phyloP scores from a whole-genome alignment of 1,140 invertebrate genomes.

The Trissolcus basalis region DNA sequence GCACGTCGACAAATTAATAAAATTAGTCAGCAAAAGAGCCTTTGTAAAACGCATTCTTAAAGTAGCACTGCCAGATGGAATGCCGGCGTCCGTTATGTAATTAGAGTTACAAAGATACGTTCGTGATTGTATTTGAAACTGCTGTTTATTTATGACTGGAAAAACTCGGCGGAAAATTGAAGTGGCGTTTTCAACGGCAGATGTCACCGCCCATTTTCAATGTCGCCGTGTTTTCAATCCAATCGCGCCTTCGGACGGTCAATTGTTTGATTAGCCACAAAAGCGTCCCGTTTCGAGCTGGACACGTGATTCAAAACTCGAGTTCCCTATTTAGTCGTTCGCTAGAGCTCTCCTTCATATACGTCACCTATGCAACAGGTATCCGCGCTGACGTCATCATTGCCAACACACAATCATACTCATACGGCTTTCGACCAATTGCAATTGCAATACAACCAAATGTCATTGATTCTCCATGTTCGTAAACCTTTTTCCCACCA shows the following conservation, averaged over 20 bases:
- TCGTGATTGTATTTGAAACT: conserved; percentile 22
- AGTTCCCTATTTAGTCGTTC: conserved; percentile 35
- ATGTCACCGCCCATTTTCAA: conserved; percentile 22
- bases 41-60: conserved; percentile 19
- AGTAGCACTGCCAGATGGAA: conserved; percentile 24
- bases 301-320: conserved; percentile 51
- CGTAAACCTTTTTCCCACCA: too few species aligned
- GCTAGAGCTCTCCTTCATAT: conserved; percentile 25
- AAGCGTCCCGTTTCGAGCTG: neutral
- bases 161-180: conserved; percentile 4
- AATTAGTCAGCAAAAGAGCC: neutral
- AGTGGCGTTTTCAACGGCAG: conserved; percentile 15
- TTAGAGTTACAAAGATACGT: conserved; percentile 30
- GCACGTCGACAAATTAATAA: too few species aligned
- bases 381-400: conserved; percentile 64
- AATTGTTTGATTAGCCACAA: neutral
- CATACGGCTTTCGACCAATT: neutral
- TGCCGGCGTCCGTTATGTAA: conserved; percentile 41
- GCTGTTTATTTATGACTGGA: conserved; percentile 17
- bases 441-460: neutral
- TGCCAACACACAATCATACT: conserved; percentile 35
- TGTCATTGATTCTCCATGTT: too few species aligned
- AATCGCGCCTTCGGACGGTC: neutral
- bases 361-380: conserved; percentile 66
- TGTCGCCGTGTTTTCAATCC: conserved; percentile 5